These are phyloP conservation scores for Schrankia costaestrigalis DNA, from an alignment of 2,888 invertebrate genomes.

Conservation along the genomic window DNA sequence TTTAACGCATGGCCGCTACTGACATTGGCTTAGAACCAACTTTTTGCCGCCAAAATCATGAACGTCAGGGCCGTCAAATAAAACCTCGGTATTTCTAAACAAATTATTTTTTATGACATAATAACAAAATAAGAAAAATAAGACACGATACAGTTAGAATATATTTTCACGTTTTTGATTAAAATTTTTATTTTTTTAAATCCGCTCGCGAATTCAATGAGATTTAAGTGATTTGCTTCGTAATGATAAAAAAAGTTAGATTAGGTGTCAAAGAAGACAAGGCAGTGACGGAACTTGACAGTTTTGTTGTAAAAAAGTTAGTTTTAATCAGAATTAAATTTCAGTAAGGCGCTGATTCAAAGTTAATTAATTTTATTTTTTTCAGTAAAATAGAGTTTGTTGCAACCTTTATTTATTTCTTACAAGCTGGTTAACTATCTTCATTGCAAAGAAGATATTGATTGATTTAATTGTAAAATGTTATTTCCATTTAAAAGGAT, in stretches of 20 bases:
- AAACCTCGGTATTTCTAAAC: slow-evolving; percentile 38
- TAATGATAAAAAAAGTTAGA: slow-evolving; percentile 12
- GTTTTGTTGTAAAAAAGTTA: slow-evolving; percentile 8
- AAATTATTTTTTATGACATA: slow-evolving; percentile 39
- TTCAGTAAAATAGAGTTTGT: too few relatives aligned
- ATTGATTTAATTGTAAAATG: too few relatives aligned
- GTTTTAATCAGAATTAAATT: slow-evolving; percentile 6
- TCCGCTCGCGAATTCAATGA: slow-evolving; percentile 12
- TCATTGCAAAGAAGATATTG: too few relatives aligned
- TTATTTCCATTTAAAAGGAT: too few relatives aligned
- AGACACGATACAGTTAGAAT: slow-evolving; percentile 21
- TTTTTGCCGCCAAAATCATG: slow-evolving; percentile 64
- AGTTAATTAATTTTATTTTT: too few relatives aligned
- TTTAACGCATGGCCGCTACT: slow-evolving; percentile 69
- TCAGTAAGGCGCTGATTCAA: too few relatives aligned
- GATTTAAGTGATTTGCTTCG: slow-evolving; percentile 18
- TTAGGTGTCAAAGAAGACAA: slow-evolving; percentile 16
- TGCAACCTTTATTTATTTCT: too few relatives aligned
- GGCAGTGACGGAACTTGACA: slow-evolving; percentile 7
- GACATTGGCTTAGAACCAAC: slow-evolving; percentile 64
- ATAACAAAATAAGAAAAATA: slow-evolving; percentile 21
- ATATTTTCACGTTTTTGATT: slow-evolving; percentile 25
- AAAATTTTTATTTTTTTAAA: slow-evolving; percentile 18
- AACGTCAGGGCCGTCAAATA: slow-evolving; percentile 46
- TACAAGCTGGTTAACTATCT: too few relatives aligned